Evolutionary conservation across 2,797 vertebrate genomes (phyloP), one percentile per base, ranked within the genome.

Genomic region (Cyclura pinguis): DNA sequence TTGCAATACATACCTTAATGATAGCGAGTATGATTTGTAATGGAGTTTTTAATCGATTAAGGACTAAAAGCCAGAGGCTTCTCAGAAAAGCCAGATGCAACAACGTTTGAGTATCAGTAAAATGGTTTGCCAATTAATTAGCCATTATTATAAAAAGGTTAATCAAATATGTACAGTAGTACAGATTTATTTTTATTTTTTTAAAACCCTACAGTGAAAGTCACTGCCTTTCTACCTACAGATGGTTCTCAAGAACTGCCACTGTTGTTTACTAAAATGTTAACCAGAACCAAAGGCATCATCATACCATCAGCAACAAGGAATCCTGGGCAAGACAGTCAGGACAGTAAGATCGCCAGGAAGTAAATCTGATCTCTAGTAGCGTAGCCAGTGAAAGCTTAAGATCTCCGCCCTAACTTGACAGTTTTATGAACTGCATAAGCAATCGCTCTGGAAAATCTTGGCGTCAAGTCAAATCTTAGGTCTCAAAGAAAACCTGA

Each of bases 41-140:
- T 87, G 55, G 64, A 76, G 77, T 55, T 87, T 90, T 87, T 88
- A 88, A 91, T 84, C 50, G 35, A 90, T 90, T 90, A 90, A 90
- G 59, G 74, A 35, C 80, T 84, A 85, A 86, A 87, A 90, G 88
- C 88, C 55, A 90, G 85, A 87, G 74, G 86, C 73, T 80, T 90
- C 73, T 80, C 74, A 81, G 85, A 90, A 87, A 13, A 62, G 85
- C 87, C 38, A 84, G 74, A 88, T 92, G 67, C 83, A 89, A 62
- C 87, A 52, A 78, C 13, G 74, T 24, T 74, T 55, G n/a, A 74
- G 14, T 14, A 57, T 57, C 29, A 87, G n/a, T 84, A 85, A 74
- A 90, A 88, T 80, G 74, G 76, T 32, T 29, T 87, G 67, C 64
- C 55, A 76, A 80, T 89, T 80, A 92, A 89, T 90, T 74, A 67